Evolutionary conservation across 2,113 vertebrate genomes (phyloP), one percentile per base, ranked within the genome.

Genomic region (Istiophorus platypterus): DNA sequence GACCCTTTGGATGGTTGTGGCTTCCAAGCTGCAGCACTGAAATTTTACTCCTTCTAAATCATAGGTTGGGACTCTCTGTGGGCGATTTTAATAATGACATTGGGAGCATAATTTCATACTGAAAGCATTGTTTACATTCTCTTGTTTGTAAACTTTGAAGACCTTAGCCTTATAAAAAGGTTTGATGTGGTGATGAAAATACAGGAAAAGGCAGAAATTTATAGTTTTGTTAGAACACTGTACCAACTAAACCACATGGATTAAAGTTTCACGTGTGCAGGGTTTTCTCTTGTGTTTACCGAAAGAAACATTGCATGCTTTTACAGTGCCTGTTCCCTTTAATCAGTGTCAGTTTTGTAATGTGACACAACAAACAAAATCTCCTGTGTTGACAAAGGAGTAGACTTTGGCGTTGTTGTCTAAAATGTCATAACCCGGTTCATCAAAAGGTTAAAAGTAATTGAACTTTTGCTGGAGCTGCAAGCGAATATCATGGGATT

Each of bases 1-100:
- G 85, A 92, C 89, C 90, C 81, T 84, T 76, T 13, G 74, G 84
- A 84, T 89, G 17, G 82, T 84, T 91, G 89, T 6, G 90, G 91
- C 80, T 91, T 85, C 61, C 66, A 41, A 17, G 73, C 87, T 51
- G 83, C 85, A 54, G 75, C 52, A n/a, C 80, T 85, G 85, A 88
- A 79, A 88, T 77, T 72, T 63, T 34, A 79, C 80, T 52, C 83
- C 41, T 64, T 76, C 82, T 70, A 91, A 92, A 92, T 91, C 85
- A 89, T 85, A 89, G 90, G 89, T 85, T 91, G 80, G 75, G 64
- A n/a, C 61, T 86, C 71, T 56, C 64, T 4, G 20, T 7, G 77
- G 81, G 70, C 72, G 59, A 57, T 81, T 76, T 76, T 89, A 92
- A 92, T 90, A 72, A 91, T 56, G 89, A 82, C 26, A 61, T 78